Conservation (phyloP, 2,888 invertebrate species). For the Hesperia comma region DNA sequence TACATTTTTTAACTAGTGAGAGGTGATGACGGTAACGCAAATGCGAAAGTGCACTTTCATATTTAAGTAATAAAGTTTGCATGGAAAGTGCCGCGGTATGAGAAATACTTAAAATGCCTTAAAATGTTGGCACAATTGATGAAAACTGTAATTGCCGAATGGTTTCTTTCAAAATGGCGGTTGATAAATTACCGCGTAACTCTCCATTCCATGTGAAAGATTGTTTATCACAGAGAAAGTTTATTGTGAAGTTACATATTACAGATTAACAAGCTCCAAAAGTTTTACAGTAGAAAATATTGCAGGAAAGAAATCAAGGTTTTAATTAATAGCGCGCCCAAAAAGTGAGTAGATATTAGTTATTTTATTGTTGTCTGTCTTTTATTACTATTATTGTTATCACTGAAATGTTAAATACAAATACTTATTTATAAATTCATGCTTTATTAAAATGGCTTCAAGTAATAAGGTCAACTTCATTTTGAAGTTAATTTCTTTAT, state of each 20-base stretch:
- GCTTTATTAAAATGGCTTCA: constrained; percentile 10
- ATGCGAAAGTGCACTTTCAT: constrained; percentile 66
- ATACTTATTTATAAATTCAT: neutral
- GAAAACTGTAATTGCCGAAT: constrained; percentile 17
- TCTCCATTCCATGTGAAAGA: constrained; percentile 53
- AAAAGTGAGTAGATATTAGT: constrained; percentile 1
- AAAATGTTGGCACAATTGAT: constrained; percentile 37
- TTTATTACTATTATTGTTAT: constrained; percentile 7
- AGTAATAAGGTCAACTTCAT: constrained; percentile 20
- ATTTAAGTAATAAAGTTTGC: constrained; percentile 42
- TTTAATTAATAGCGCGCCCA: constrained; percentile 26
- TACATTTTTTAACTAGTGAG: constrained; percentile 59
- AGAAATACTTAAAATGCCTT: too few species aligned
- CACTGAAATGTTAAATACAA: neutral
- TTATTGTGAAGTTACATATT: constrained; percentile 44
- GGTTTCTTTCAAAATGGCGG: constrained; percentile 14
- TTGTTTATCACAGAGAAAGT: constrained; percentile 67
- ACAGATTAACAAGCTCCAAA: constrained; percentile 32
- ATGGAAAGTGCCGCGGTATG: constrained; percentile 15
- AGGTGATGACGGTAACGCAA: constrained; percentile 60
- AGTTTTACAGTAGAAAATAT: constrained; percentile 29
- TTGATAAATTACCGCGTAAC: constrained; percentile 45
- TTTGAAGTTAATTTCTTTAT: neutral
- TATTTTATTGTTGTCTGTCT: constrained; percentile 14
- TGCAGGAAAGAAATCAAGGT: constrained; percentile 23